A percentile compares a stretch with the other conserved stretches of the same genome.
Evolutionary conservation across 2,888 invertebrate genomes (phyloP).

Genomic region (Dione juno): DNA sequence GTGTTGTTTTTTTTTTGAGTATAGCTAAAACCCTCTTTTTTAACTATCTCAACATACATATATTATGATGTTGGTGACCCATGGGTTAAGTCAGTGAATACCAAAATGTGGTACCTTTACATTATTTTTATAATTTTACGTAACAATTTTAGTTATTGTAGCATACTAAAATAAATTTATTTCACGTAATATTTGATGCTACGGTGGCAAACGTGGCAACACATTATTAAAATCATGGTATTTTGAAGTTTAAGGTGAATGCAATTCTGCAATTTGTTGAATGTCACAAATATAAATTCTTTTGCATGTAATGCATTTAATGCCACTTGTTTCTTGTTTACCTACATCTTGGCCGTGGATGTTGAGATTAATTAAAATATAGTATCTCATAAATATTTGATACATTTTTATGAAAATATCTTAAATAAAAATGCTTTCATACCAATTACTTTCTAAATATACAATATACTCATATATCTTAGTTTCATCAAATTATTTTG

Average conservation of each 20-base stretch:
- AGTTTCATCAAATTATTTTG: no score
- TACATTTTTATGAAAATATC: no score
- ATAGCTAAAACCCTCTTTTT: no score
- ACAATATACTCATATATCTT: no score
- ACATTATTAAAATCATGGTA: conserved; percentile 28
- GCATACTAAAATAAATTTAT: not conserved
- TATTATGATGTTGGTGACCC: no score
- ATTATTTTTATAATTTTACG: no score
- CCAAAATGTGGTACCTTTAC: no score
- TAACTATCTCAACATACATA: not conserved
- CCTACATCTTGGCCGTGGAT: conserved; percentile 30
- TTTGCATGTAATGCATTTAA: conserved; percentile 32
- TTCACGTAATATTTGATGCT: not conserved
- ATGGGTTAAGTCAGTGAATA: no score
- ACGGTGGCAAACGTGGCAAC: not conserved
- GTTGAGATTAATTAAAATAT: not conserved
- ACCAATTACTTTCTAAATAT: no score
- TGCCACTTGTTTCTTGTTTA: conserved; percentile 42
- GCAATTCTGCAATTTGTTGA: conserved; percentile 40
- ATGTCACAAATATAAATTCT: conserved; percentile 42
- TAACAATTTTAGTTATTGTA: no score
- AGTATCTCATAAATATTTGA: not conserved
- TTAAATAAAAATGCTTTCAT: no score
- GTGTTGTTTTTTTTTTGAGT: no score
- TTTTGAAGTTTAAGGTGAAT: conserved; percentile 42